These are phyloP conservation scores for Rhynchomys soricoides DNA, from an alignment of 2,113 vertebrate species.

Conservation along the genomic window DNA sequence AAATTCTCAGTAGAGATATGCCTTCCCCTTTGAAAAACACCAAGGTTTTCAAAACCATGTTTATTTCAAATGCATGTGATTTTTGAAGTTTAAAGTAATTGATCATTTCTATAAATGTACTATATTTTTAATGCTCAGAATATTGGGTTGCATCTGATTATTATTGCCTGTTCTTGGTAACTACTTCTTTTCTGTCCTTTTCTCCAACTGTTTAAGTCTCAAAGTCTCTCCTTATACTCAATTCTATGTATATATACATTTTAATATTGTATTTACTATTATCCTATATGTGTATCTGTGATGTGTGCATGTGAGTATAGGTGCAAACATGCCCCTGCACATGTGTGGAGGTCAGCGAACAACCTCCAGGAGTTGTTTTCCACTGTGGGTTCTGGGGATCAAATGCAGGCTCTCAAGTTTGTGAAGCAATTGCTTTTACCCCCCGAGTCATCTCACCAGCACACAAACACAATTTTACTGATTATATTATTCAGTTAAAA, in stretches of 20 bases:
- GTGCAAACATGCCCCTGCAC: neutral
- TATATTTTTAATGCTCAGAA: constrained; percentile 36
- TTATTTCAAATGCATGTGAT: neutral
- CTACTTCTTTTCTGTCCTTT: neutral
- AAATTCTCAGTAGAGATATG: neutral
- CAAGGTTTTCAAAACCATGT: constrained; percentile 3
- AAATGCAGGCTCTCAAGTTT: neutral
- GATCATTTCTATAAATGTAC: constrained; percentile 14
- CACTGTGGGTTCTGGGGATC: neutral
- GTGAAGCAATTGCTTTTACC: too few species aligned
- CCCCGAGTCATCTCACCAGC: neutral
- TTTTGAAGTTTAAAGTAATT: constrained; percentile 14
- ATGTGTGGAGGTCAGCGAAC: neutral
- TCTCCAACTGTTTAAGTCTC: neutral
- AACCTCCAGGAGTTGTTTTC: neutral
- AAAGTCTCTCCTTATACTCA: neutral
- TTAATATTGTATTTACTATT: neutral
- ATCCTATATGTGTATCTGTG: neutral
- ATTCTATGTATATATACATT: neutral
- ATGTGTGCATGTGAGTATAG: neutral
- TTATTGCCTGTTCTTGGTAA: neutral
- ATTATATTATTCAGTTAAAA: neutral
- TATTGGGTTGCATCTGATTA: neutral
- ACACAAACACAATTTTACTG: neutral
- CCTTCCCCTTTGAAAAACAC: constrained; percentile 11